These are phyloP conservation scores for Anser brachyrhynchus DNA, from an alignment of 2,113 vertebrate genomes.

Conservation along the genomic window DNA sequence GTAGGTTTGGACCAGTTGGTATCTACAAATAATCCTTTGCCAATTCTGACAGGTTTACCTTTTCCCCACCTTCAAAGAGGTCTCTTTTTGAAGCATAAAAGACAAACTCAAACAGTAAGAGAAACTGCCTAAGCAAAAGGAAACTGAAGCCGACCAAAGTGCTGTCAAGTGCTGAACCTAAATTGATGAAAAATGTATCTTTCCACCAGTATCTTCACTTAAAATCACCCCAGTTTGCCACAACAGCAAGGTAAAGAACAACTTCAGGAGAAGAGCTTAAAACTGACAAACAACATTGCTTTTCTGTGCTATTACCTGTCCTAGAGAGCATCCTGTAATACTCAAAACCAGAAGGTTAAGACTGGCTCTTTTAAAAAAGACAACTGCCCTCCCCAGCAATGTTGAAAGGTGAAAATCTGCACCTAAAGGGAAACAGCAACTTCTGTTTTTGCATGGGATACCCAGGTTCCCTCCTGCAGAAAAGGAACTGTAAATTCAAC, in stretches of 20 bases:
- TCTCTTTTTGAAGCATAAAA: neutral
- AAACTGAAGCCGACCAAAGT: neutral
- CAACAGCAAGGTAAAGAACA: neutral
- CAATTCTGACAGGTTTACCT: neutral
- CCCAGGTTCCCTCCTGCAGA: neutral
- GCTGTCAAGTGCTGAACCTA: neutral
- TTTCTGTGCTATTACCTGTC: neutral
- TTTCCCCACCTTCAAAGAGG: neutral
- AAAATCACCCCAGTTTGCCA: neutral
- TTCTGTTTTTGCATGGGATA: neutral
- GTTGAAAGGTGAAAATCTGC: neutral
- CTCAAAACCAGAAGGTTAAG: neutral
- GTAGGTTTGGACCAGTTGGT: neutral
- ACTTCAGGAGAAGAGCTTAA: neutral
- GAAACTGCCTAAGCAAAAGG: neutral
- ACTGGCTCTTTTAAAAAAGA: neutral
- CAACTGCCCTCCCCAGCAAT: neutral
- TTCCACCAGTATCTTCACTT: neutral
- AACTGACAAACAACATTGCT: neutral
- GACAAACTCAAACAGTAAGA: neutral
- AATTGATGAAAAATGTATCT: neutral
- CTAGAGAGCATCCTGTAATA: neutral
- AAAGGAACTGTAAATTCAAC: neutral
- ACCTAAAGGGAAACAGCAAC: neutral
- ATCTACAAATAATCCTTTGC: neutral